A percentile compares a stretch with the other conserved stretches of the same genome.
These are phyloP conservation scores for Hypomesus transpacificus DNA, from an alignment of 2,113 vertebrate genomes.

Conservation along the genomic window DNA sequence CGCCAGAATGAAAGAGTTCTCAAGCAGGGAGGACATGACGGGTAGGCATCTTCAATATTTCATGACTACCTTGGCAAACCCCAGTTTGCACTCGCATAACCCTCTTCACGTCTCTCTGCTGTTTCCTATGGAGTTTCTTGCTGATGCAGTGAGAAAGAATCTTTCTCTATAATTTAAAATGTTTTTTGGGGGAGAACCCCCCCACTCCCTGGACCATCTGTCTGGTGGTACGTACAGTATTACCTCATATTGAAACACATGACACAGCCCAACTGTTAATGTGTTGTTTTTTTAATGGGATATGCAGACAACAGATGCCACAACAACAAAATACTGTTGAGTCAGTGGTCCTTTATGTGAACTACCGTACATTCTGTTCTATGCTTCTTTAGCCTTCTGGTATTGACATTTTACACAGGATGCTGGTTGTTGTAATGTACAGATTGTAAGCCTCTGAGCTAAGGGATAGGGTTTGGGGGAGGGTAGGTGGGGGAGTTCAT, in stretches of 20 bases:
- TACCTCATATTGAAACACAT: constrained; percentile 2
- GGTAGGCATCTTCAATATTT: constrained; percentile 34
- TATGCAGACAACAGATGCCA: too few relatives aligned
- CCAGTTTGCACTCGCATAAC: constrained; percentile 31
- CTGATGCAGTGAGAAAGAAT: constrained; percentile 42
- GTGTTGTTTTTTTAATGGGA: too few relatives aligned
- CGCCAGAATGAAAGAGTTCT: neutral
- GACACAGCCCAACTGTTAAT: too few relatives aligned
- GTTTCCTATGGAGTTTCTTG: constrained; percentile 24
- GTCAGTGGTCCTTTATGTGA: too few relatives aligned
- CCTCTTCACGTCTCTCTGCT: neutral
- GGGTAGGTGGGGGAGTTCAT: too few relatives aligned
- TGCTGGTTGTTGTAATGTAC: too few relatives aligned
- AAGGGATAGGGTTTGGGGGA: too few relatives aligned
- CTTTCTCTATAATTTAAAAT: constrained; percentile 22
- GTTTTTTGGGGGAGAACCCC: constrained; percentile 2
- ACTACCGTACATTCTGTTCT: too few relatives aligned
- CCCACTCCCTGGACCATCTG: constrained; percentile 37
- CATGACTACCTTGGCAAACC: constrained; percentile 25
- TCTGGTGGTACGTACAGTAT: constrained; percentile 39
- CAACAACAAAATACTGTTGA: too few relatives aligned
- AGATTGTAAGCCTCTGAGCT: too few relatives aligned
- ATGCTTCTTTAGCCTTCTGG: too few relatives aligned
- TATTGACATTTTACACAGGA: too few relatives aligned
- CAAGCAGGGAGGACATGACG: neutral